Percentiles rank a stretch among this genome's conserved stretches.
Conservation (phyloP, 2,113 vertebrate genomes). For the Chrysochloris asiatica region DNA sequence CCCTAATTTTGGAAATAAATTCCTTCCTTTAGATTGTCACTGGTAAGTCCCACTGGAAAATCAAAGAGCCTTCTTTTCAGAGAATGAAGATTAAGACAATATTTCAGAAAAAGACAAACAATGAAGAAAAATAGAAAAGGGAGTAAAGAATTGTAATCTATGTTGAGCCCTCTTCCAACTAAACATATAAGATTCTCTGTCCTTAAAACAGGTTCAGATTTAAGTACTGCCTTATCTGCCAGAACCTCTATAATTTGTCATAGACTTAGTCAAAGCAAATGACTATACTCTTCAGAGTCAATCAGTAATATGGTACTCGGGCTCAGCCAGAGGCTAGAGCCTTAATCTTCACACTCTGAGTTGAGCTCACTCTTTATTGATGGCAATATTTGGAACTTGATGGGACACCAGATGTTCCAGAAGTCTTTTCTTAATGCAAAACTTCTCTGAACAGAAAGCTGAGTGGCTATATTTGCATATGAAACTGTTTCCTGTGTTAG, state of each 20-base stretch:
- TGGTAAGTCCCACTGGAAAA: background rate
- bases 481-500: conserved; percentile 71
- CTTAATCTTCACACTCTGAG: conserved; percentile 39
- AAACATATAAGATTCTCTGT: background rate
- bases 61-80: background rate
- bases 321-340: conserved; percentile 48
- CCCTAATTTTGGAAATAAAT: background rate
- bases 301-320: background rate
- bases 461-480: conserved; percentile 77
- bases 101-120: background rate
- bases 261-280: conserved; percentile 48
- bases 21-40: background rate
- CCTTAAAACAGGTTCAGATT: conserved; percentile 18
- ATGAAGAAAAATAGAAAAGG: background rate
- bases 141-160: background rate
- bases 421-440: conserved; percentile 70
- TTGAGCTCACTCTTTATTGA: conserved; percentile 61
- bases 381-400: conserved; percentile 74
- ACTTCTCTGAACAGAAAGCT: conserved; percentile 73
- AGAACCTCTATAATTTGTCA: conserved; percentile 30
- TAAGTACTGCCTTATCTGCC: conserved; percentile 20
- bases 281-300: background rate
- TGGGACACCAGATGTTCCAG: conserved; percentile 74
- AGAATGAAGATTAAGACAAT: background rate
- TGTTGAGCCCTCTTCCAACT: background rate